Base-by-base conservation (phyloP, 1,140 invertebrate genomes). In the Hydropsyche tenuis region DNA sequence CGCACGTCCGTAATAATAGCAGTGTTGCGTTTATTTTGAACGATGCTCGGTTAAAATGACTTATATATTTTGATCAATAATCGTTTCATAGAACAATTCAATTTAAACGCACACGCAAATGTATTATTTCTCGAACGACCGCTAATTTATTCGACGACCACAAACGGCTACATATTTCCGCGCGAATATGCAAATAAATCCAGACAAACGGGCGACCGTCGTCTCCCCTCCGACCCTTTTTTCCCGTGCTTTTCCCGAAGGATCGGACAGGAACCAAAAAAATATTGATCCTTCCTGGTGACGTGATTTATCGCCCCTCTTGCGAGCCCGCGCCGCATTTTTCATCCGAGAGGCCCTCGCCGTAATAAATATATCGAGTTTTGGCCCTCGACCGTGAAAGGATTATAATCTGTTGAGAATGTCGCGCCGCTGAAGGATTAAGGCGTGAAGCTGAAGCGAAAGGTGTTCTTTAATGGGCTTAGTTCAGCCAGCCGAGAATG, bases 141-240 rank as follows among this genome's bases (percentile, higher is more conserved):
- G 56, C 23, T 65, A 65, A 65, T 65, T 65, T 45, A 65, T 65
- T 45, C 63, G 16, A 22, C 63, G n/a, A n/a, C 30, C 23, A 1
- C 60, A 63, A 63, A 63, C 27, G 20, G 23, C 23, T 27, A 43
- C 63, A 65, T 65, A 65, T 65, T 65, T 65, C 43, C n/a, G 63
- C 30, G 63, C n/a, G 42, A 65, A 65, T 43, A 45, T 65, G 63
- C 63, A 22, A 65, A 65, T 65, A 65, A 65, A 65, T 65, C 63
- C 63, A 43, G 63, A 65, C 63, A 42, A 43, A 45, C 63, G 30
- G 63, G 63, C 23, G 18, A 22, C 56, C 22, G 11, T 25, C 20
- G 22, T 1, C 56, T 23, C 23, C 14, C 56, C 56, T 9, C 6
- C 56, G 20, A 23, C 23, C 23, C 56, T 27, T 60, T 60, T 60